A percentile compares a stretch with the other conserved stretches of the same genome.
These are phyloP conservation scores for Halocaridina rubra DNA, from an alignment of 2,888 invertebrate species.

Conservation along the genomic window DNA sequence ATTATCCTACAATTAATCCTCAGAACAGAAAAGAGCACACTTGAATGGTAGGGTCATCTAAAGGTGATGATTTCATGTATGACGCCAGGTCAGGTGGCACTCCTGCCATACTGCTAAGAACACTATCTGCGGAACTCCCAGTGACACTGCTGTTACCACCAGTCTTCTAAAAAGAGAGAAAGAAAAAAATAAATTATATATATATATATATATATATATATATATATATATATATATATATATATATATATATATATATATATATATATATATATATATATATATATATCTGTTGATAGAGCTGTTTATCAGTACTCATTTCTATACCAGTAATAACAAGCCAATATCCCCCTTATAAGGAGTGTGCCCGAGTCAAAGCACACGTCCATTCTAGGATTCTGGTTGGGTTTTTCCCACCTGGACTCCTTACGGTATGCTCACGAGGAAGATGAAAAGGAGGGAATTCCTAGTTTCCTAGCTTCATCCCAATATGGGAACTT, in stretches of 20 bases:
- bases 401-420: too few relatives aligned
- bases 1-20: too few relatives aligned
- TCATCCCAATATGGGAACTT: too few relatives aligned
- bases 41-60: slow-evolving; percentile 50
- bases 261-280: not conserved
- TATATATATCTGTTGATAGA: not conserved
- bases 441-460: too few relatives aligned
- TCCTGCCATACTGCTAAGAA: not conserved
- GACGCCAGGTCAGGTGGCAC: slow-evolving; percentile 25
- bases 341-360: too few relatives aligned
- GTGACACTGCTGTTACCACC: not conserved
- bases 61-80: slow-evolving; percentile 38
- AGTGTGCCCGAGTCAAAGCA: too few relatives aligned
- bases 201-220: slow-evolving; percentile 18
- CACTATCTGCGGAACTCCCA: not conserved
- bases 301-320: too few relatives aligned
- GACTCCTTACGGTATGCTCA: too few relatives aligned
- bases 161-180: slow-evolving; percentile 15
- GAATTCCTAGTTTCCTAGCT: too few relatives aligned
- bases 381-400: too few relatives aligned
- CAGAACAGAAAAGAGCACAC: slow-evolving; percentile 53
- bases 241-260: not conserved
- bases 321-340: too few relatives aligned
- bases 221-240: not conserved
- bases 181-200: not conserved